Evolutionary conservation across 2,888 invertebrate genomes (phyloP).

Genomic region (Erebia epiphron): DNA sequence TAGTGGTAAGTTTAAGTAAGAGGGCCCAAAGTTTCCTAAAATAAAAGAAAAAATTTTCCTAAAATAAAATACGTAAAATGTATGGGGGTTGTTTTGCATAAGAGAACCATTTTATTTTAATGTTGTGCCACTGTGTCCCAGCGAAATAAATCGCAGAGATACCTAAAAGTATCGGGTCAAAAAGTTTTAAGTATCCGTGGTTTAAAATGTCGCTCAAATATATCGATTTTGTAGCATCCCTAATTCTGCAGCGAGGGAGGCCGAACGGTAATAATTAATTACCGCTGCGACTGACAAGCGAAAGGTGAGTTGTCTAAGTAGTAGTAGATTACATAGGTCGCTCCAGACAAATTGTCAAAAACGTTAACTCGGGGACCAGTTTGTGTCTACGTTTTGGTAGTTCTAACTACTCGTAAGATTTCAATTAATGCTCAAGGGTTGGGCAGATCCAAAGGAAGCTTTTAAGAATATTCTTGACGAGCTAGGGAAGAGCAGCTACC

Average conservation of each 20-base stretch:
- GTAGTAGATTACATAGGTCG: slow-evolving; percentile 34
- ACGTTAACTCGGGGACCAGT: slow-evolving; percentile 19
- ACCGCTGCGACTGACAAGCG: slow-evolving; percentile 55
- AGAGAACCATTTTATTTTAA: too few species aligned
- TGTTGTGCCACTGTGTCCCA: too few species aligned
- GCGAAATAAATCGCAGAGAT: too few species aligned
- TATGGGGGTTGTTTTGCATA: too few species aligned
- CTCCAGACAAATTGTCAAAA: slow-evolving; percentile 34
- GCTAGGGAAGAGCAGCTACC: too few species aligned
- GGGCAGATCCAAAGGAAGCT: too few species aligned
- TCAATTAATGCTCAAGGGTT: not conserved
- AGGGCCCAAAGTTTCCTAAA: too few species aligned
- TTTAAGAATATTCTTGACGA: too few species aligned
- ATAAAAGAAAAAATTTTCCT: too few species aligned
- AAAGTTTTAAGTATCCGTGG: not conserved
- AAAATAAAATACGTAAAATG: too few species aligned
- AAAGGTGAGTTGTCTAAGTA: slow-evolving; percentile 41
- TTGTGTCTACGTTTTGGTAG: too few species aligned
- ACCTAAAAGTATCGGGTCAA: not conserved
- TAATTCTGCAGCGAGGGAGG: slow-evolving; percentile 57
- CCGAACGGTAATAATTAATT: slow-evolving; percentile 76
- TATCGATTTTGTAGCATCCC: slow-evolving; percentile 34
- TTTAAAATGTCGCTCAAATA: slow-evolving; percentile 3
- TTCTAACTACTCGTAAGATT: not conserved
- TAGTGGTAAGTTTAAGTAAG: too few species aligned